A percentile compares a stretch with the other conserved stretches of the same genome.
Conservation (phyloP, 1,140 invertebrate genomes). For the Cephus cinctus region DNA sequence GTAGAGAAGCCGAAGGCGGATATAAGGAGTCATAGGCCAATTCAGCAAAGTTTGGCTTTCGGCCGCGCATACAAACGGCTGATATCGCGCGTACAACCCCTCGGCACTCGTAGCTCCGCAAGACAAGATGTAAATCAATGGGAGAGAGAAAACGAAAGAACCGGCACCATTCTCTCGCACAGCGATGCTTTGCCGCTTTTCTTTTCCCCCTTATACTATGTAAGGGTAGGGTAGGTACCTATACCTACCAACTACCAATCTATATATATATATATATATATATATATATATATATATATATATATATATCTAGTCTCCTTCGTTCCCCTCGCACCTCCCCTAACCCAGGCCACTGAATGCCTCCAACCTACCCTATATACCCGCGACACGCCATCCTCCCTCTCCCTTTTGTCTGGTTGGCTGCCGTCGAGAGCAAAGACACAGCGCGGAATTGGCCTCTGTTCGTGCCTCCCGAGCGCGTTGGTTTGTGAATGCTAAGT, state of each 20-base stretch:
- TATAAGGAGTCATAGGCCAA: slow-evolving; percentile 52
- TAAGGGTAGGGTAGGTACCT: no score
- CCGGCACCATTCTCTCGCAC: slow-evolving; percentile 25
- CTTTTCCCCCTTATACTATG: slow-evolving; percentile 22
- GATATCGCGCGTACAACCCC: slow-evolving; percentile 38
- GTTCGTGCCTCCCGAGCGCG: slow-evolving; percentile 24
- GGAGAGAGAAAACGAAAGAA: slow-evolving; percentile 37
- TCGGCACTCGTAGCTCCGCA: slow-evolving; percentile 19
- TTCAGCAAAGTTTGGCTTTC: slow-evolving; percentile 53
- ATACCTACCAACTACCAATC: no score
- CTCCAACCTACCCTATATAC: slow-evolving; percentile 11
- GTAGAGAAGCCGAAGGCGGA: slow-evolving; percentile 21
- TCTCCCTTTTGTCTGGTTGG: slow-evolving; percentile 27
- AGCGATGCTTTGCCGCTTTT: slow-evolving; percentile 19
- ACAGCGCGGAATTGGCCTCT: slow-evolving; percentile 24
- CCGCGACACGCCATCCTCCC: background rate
- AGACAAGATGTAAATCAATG: slow-evolving; percentile 55
- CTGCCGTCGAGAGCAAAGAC: slow-evolving; percentile 28
- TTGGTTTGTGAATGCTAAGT: slow-evolving; percentile 49
- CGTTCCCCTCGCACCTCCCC: slow-evolving; percentile 9
- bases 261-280: no score
- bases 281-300: no score
- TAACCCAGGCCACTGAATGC: no score
- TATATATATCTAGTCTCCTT: no score
- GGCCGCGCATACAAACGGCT: slow-evolving; percentile 54